Conservation (phyloP, 2,888 invertebrate genomes). For the Campaea margaritaria region DNA sequence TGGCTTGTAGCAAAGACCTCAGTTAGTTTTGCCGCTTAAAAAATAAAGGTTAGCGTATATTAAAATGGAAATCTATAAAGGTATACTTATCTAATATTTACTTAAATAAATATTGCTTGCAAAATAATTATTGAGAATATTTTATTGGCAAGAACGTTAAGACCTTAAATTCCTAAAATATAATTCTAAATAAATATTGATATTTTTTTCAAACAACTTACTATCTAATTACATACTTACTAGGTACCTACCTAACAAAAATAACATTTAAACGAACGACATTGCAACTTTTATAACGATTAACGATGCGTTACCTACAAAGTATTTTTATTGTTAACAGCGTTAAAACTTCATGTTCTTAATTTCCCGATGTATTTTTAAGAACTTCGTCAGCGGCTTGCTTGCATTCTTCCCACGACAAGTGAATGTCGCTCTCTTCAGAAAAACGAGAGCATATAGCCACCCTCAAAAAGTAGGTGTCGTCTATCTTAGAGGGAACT, state of each 20-base stretch:
- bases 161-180: slow-evolving; percentile 7
- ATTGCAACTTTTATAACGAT: no score
- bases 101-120: not conserved
- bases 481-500: slow-evolving; percentile 95
- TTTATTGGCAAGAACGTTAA: slow-evolving; percentile 17
- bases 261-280: no score
- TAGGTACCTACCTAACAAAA: no score
- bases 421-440: slow-evolving; percentile 91
- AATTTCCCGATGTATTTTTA: slow-evolving; percentile 40
- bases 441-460: slow-evolving; percentile 95
- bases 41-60: no score
- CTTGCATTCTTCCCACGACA: slow-evolving; percentile 95
- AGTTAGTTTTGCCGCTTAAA: no score
- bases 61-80: no score
- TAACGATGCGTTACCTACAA: not conserved
- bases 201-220: not conserved
- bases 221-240: not conserved
- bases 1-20: no score
- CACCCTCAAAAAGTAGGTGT: slow-evolving; percentile 93
- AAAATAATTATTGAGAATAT: slow-evolving; percentile 2
- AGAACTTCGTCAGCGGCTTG: slow-evolving; percentile 89
- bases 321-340: slow-evolving; percentile 7
- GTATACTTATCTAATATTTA: no score
- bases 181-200: not conserved
- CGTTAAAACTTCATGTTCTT: slow-evolving; percentile 3